These are phyloP conservation scores for Umimayanthus chanpuru DNA, from an alignment of 92 coral and sea anemone species.

Conservation along the genomic window DNA sequence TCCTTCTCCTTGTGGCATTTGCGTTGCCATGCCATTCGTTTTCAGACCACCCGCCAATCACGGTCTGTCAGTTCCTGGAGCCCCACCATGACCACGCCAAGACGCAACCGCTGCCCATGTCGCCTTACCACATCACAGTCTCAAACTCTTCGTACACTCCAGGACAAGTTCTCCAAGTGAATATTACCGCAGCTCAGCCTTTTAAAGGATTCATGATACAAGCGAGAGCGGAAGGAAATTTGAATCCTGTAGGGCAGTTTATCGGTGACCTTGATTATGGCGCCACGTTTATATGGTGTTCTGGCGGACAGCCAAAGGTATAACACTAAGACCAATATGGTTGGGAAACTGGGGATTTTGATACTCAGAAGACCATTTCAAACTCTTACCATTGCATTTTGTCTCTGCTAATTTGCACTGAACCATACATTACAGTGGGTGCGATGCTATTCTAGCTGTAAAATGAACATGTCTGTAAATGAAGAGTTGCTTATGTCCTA, in stretches of 20 bases:
- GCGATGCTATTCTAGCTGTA: too few relatives aligned
- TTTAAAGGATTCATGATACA: slow-evolving; percentile 32
- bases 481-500: too few relatives aligned
- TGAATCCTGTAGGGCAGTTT: slow-evolving; percentile 35
- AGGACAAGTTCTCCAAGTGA: slow-evolving; percentile 15
- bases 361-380: too few relatives aligned
- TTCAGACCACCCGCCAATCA: slow-evolving; percentile 28
- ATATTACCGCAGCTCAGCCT: slow-evolving; percentile 5
- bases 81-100: slow-evolving; percentile 1
- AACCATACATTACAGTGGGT: too few relatives aligned
- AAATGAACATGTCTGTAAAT: too few relatives aligned
- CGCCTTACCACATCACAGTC: slow-evolving; percentile 32
- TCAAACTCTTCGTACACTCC: slow-evolving; percentile 22
- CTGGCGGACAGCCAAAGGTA: slow-evolving; percentile 31
- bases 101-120: slow-evolving; percentile 19
- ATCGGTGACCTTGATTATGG: slow-evolving; percentile 27
- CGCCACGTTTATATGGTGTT: slow-evolving; percentile 29
- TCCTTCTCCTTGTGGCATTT: slow-evolving; percentile 10
- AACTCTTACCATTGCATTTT: too few relatives aligned
- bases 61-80: neutral
- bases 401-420: too few relatives aligned
- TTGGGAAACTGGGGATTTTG: too few relatives aligned
- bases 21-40: slow-evolving; percentile 30
- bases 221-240: slow-evolving; percentile 36
- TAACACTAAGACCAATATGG: neutral